Evolutionary conservation across 1,140 invertebrate species (phyloP).

Genomic region (Ceratosolen solmsi): DNA sequence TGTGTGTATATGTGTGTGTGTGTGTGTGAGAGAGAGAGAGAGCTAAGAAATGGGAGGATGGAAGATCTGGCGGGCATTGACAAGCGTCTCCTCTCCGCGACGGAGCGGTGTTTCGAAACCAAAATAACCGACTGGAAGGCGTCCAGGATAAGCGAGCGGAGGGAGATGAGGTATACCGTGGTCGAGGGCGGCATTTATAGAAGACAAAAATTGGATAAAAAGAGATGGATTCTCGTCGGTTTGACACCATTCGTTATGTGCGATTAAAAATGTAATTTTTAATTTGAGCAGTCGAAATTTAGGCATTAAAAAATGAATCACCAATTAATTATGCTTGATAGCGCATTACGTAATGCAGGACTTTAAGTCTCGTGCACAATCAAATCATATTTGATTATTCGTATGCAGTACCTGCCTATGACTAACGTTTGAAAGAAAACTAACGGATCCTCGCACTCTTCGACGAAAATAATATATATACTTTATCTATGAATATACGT

Average conservation of each 20-base stretch:
- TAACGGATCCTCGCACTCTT: background rate
- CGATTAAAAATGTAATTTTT: background rate
- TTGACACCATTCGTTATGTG: background rate
- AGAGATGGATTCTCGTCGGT: background rate
- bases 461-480: no score
- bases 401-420: background rate
- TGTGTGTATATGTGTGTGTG: no score
- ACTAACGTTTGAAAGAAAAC: background rate
- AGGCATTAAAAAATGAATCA: background rate
- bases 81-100: background rate
- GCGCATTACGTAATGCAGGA: background rate
- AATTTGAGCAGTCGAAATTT: background rate
- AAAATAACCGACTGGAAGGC: constrained; percentile 8
- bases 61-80: constrained; percentile 2
- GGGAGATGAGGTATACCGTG: background rate
- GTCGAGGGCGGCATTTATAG: constrained; percentile 5
- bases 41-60: background rate
- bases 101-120: background rate
- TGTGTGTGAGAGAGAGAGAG: background rate
- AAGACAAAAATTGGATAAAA: background rate
- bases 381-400: background rate
- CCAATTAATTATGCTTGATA: background rate
- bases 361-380: background rate
- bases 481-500: no score
- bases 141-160: no score